Percentiles rank a stretch among this genome's conserved stretches.
These are phyloP conservation scores for Vanessa atalanta DNA, from an alignment of 1,140 invertebrate genomes.

Conservation along the genomic window DNA sequence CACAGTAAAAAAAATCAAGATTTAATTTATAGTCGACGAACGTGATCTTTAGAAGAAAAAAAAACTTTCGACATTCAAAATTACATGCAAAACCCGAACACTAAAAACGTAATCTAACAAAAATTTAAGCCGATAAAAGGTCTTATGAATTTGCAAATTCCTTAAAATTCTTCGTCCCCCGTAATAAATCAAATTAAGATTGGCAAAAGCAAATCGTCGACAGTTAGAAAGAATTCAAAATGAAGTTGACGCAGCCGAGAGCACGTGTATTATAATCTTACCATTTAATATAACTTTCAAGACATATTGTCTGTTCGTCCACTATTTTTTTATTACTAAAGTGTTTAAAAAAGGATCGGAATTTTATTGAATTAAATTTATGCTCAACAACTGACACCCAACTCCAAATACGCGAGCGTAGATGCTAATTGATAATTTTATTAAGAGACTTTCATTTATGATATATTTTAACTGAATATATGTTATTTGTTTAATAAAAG, in stretches of 20 bases:
- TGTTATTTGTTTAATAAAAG: too few relatives aligned
- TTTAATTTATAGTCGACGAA: too few relatives aligned
- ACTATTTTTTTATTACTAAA: too few relatives aligned
- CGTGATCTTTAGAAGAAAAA: neutral
- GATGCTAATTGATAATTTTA: too few relatives aligned
- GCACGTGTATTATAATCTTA: slow-evolving; percentile 4
- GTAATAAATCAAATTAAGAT: slow-evolving; percentile 27
- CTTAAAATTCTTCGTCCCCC: neutral
- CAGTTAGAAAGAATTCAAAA: slow-evolving; percentile 22
- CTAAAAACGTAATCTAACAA: slow-evolving; percentile 2
- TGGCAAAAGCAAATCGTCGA: slow-evolving; percentile 26
- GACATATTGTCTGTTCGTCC: too few relatives aligned
- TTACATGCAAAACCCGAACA: neutral
- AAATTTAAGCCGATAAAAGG: neutral
- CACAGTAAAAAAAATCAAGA: too few relatives aligned
- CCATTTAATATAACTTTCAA: slow-evolving; percentile 1
- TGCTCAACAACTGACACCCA: too few relatives aligned
- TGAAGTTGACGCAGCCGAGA: slow-evolving; percentile 8
- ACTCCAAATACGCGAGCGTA: too few relatives aligned
- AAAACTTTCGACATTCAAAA: neutral
- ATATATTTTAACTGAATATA: too few relatives aligned
- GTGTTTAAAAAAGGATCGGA: too few relatives aligned
- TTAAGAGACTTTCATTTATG: too few relatives aligned
- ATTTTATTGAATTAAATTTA: too few relatives aligned
- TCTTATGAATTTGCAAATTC: neutral